A percentile compares a stretch with the other conserved stretches of the same genome.
Conservation (phyloP, 2,113 vertebrate species). For the Hemicordylus capensis region DNA sequence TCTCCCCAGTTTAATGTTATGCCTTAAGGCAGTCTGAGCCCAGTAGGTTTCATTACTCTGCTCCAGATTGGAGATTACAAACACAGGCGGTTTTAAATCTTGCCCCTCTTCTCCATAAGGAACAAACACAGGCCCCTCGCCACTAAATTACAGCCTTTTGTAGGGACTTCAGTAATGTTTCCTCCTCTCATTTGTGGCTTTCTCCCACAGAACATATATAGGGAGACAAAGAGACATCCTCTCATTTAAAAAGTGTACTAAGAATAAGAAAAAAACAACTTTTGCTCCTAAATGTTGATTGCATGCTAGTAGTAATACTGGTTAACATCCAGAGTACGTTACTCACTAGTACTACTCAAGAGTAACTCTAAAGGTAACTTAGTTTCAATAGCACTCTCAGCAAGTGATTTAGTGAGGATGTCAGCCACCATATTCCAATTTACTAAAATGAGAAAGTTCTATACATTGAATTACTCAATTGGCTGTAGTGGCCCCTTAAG, state of each 20-base stretch:
- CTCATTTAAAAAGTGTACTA: background rate
- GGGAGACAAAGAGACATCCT: background rate
- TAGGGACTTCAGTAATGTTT: slow-evolving; percentile 43
- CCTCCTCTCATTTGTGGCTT: slow-evolving; percentile 18
- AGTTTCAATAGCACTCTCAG: no score
- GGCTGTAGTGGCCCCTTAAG: background rate
- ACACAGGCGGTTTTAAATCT: slow-evolving; percentile 51
- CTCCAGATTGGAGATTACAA: slow-evolving; percentile 65
- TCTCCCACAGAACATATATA: background rate
- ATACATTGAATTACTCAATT: no score
- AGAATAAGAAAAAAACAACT: background rate
- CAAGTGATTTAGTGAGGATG: no score
- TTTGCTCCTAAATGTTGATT: no score
- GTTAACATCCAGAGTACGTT: no score
- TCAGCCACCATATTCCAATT: no score
- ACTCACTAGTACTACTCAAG: no score
- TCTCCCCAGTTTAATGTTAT: slow-evolving; percentile 66
- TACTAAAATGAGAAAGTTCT: no score
- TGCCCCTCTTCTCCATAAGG: slow-evolving; percentile 48
- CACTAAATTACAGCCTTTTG: slow-evolving; percentile 46
- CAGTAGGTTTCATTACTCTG: slow-evolving; percentile 57
- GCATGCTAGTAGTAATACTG: background rate
- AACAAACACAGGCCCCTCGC: slow-evolving; percentile 34
- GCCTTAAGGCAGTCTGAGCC: slow-evolving; percentile 64
- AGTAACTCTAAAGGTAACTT: no score